Evolutionary conservation across 2,113 vertebrate genomes (phyloP).

Genomic region (Campylorhamphus procurvoides): DNA sequence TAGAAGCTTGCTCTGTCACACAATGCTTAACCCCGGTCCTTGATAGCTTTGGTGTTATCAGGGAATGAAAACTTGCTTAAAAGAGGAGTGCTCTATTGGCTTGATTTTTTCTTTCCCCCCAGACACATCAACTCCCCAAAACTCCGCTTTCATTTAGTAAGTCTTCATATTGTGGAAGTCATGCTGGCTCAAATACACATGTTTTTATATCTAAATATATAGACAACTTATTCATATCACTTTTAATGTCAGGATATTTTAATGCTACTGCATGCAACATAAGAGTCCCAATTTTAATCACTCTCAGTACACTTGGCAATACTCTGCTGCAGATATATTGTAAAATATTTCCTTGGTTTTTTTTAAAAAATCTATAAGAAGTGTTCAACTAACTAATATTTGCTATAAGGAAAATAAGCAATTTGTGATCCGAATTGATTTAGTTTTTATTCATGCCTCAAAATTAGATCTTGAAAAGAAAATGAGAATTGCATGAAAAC

Average conservation of each 20-base stretch:
- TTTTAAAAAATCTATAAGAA: constrained; percentile 51
- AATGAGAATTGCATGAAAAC: constrained; percentile 56
- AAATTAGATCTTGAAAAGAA: constrained; percentile 63
- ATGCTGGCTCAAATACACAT: neutral
- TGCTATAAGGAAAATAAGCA: constrained; percentile 63
- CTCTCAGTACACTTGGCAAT: neutral
- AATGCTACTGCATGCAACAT: neutral
- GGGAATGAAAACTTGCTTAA: constrained; percentile 47
- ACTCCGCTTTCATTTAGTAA: neutral
- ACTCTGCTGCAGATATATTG: neutral
- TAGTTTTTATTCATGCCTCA: constrained; percentile 52
- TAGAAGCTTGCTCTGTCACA: constrained; percentile 54
- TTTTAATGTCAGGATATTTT: neutral
- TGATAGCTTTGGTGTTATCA: constrained; percentile 43
- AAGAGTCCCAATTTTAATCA: constrained; percentile 46
- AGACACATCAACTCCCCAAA: neutral
- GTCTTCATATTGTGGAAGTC: neutral
- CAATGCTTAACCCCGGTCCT: constrained; percentile 38
- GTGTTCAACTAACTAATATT: constrained; percentile 54
- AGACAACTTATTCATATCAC: neutral
- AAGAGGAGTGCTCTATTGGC: neutral
- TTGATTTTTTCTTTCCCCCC: neutral
- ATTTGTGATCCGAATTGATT: constrained; percentile 58
- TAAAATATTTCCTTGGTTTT: constrained; percentile 25
- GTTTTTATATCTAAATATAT: neutral